phyloP scores from a whole-genome alignment of 2,797 vertebrate species.

The Pelobates cultripes region DNA sequence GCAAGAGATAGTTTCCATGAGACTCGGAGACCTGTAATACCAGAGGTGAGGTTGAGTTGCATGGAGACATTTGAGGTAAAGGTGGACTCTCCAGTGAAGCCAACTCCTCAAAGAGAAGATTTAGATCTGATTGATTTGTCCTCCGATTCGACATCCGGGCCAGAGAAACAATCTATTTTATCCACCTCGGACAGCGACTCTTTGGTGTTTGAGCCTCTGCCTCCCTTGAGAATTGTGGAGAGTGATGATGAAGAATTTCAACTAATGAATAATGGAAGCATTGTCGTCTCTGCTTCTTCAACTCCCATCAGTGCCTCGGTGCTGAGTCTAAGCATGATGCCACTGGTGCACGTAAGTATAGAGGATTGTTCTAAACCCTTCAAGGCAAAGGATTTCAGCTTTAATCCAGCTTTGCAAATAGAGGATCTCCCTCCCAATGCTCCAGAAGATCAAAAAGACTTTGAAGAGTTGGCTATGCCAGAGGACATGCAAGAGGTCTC shows the following conservation, averaged over 20 bases:
- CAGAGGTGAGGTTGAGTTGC: slow-evolving; percentile 94
- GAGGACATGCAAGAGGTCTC: slow-evolving; percentile 67
- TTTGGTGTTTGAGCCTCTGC: slow-evolving; percentile 91
- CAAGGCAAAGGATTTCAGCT: slow-evolving; percentile 67
- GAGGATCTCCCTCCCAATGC: slow-evolving; percentile 64
- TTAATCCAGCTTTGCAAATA: slow-evolving; percentile 54
- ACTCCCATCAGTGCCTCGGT: slow-evolving; percentile 69
- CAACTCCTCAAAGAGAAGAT: slow-evolving; percentile 79
- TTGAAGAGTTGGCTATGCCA: slow-evolving; percentile 58
- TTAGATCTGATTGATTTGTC: slow-evolving; percentile 95
- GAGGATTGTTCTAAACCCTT: slow-evolving; percentile 86
- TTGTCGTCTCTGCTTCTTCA: slow-evolving; percentile 67
- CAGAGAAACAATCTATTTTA: slow-evolving; percentile 89
- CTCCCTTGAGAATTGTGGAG: slow-evolving; percentile 94
- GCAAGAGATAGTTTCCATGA: slow-evolving; percentile 70
- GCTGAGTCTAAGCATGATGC: slow-evolving; percentile 80
- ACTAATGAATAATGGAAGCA: slow-evolving; percentile 64
- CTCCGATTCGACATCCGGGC: slow-evolving; percentile 92
- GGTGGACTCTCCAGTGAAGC: slow-evolving; percentile 74
- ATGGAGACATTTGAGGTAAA: slow-evolving; percentile 94
- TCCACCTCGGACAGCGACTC: slow-evolving; percentile 97
- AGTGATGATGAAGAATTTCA: slow-evolving; percentile 90
- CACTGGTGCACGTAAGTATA: slow-evolving; percentile 87
- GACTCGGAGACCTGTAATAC: slow-evolving; percentile 84
- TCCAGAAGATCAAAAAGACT: slow-evolving; percentile 62